A percentile compares a stretch with the other conserved stretches of the same genome.
These are phyloP conservation scores for Eilema caniola DNA, from an alignment of 2,888 invertebrate species.

Conservation along the genomic window DNA sequence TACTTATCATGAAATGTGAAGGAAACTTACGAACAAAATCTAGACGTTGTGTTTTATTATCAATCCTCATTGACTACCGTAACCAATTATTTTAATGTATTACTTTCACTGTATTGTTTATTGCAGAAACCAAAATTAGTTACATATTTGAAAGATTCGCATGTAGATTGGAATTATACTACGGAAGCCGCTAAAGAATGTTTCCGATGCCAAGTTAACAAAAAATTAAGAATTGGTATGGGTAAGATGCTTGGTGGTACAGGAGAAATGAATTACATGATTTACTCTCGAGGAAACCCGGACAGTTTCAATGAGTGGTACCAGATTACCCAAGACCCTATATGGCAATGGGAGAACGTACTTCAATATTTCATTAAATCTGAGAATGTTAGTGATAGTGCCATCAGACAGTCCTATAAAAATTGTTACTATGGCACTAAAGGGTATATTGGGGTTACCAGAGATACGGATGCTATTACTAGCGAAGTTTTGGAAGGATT, in stretches of 20 bases:
- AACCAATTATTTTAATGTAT: background rate
- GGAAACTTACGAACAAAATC: too few relatives aligned
- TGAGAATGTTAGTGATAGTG: conserved; percentile 31
- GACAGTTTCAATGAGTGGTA: conserved; percentile 32
- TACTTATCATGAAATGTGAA: too few relatives aligned
- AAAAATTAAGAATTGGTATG: conserved; percentile 10
- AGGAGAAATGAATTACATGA: conserved; percentile 26
- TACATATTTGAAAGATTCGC: conserved; percentile 20
- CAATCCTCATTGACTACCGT: too few relatives aligned
- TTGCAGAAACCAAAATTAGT: conserved; percentile 32
- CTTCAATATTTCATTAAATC: conserved; percentile 39
- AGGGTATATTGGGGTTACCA: conserved; percentile 36
- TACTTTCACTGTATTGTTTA: background rate
- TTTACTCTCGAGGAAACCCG: conserved; percentile 35
- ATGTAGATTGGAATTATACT: conserved; percentile 34
- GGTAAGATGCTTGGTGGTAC: conserved; percentile 42
- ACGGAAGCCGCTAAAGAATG: conserved; percentile 21
- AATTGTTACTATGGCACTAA: conserved; percentile 27
- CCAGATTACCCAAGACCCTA: conserved; percentile 27
- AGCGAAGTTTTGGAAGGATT: conserved; percentile 31
- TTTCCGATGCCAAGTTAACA: conserved; percentile 19
- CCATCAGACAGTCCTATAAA: conserved; percentile 22
- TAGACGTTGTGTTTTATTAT: too few relatives aligned
- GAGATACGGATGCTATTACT: conserved; percentile 17
- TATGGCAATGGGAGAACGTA: conserved; percentile 37